These are phyloP conservation scores for Cuniculus paca DNA, from an alignment of 2,797 vertebrate genomes.

Conservation along the genomic window DNA sequence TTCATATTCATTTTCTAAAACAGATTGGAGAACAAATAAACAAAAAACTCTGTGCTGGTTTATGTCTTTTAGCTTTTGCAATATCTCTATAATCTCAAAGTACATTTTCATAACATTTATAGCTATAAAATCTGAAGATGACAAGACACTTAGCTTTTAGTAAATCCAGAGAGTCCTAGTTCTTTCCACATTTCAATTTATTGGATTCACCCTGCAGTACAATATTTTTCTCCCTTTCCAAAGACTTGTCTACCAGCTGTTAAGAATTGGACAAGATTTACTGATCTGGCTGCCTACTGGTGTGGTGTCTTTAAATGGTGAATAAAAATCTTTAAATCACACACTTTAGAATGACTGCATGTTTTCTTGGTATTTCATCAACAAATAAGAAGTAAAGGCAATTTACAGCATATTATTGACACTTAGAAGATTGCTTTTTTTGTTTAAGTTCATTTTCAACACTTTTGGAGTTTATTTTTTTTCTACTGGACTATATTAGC, in stretches of 20 bases:
- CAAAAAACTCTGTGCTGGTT: neutral
- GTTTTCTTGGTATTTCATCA: constrained; percentile 44
- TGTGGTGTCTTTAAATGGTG: constrained; percentile 59
- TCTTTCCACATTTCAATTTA: constrained; percentile 55
- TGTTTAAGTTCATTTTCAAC: constrained; percentile 54
- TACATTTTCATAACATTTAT: constrained; percentile 36
- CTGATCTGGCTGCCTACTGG: constrained; percentile 58
- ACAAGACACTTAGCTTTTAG: neutral
- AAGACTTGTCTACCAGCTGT: constrained; percentile 53
- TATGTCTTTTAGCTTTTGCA: neutral
- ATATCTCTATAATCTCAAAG: neutral
- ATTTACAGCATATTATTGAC: constrained; percentile 48
- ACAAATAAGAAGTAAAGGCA: constrained; percentile 47
- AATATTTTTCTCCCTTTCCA: constrained; percentile 70
- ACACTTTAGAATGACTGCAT: constrained; percentile 55
- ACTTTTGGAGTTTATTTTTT: constrained; percentile 21
- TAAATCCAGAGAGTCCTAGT: neutral
- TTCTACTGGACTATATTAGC: neutral
- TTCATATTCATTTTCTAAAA: neutral
- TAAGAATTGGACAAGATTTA: constrained; percentile 78
- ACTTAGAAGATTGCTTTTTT: neutral
- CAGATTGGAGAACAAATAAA: neutral
- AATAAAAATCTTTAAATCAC: constrained; percentile 73
- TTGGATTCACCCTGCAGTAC: neutral
- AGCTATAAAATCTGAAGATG: neutral